These are phyloP conservation scores for Therioaphis trifolii DNA, from an alignment of 2,888 invertebrate genomes.

Conservation along the genomic window DNA sequence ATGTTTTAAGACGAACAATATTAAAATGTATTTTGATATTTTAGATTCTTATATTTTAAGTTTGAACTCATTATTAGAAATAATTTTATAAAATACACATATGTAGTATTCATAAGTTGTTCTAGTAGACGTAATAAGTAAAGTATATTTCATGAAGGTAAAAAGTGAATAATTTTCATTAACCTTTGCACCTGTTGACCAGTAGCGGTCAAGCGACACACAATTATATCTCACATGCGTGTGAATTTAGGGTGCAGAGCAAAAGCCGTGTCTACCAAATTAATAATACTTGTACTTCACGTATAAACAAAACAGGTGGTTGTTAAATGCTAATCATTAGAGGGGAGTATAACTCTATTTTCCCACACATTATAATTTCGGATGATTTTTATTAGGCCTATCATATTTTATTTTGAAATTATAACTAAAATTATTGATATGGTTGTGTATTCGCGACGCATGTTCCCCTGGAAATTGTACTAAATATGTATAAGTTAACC, in stretches of 20 bases:
- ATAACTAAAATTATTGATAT: no score
- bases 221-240: slow-evolving; percentile 27
- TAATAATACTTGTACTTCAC: slow-evolving; percentile 35
- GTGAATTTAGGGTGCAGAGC: slow-evolving; percentile 49
- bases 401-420: background rate
- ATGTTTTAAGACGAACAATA: background rate
- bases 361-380: slow-evolving; percentile 45
- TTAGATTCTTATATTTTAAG: background rate
- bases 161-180: slow-evolving; percentile 47
- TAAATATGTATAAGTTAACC: no score
- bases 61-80: background rate
- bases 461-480: no score
- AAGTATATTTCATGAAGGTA: background rate
- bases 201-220: slow-evolving; percentile 53
- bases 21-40: background rate
- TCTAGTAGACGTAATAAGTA: background rate
- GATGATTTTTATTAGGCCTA: slow-evolving; percentile 1
- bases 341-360: slow-evolving; percentile 43
- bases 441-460: no score
- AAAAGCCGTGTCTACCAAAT: slow-evolving; percentile 51
- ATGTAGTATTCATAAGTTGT: background rate
- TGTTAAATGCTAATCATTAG: slow-evolving; percentile 45
- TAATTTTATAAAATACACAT: background rate
- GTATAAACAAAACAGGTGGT: slow-evolving; percentile 46
- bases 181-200: slow-evolving; percentile 54